phyloP scores from a whole-genome alignment of 2,888 invertebrate genomes.

The Zygogramma bicolorata region DNA sequence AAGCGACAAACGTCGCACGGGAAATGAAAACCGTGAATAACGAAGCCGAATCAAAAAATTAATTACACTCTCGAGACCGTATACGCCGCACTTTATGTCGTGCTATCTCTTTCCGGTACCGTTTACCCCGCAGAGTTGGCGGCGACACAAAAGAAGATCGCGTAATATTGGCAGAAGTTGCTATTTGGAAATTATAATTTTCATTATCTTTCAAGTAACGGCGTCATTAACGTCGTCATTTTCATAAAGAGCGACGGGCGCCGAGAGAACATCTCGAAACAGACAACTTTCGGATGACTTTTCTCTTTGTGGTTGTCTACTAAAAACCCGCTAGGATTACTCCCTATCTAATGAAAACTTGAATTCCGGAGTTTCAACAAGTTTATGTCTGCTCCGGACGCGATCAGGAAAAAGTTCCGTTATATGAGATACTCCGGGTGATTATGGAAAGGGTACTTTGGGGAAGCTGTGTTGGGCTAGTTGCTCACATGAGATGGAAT shows the following conservation, averaged over 20 bases:
- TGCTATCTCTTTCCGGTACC: conserved; percentile 34
- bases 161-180: conserved; percentile 47
- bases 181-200: conserved; percentile 60
- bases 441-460: neutral
- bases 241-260: conserved; percentile 52
- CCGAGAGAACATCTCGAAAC: conserved; percentile 36
- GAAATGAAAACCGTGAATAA: conserved; percentile 6
- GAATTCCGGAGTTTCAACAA: conserved; percentile 44
- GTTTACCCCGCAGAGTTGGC: conserved; percentile 40
- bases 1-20: neutral
- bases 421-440: neutral
- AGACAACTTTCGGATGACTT: conserved; percentile 51
- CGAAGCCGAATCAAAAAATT: conserved; percentile 24
- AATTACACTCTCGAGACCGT: conserved; percentile 31
- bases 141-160: conserved; percentile 41
- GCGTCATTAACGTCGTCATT: conserved; percentile 61
- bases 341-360: conserved; percentile 52
- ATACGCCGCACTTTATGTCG: conserved; percentile 23
- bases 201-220: conserved; percentile 61
- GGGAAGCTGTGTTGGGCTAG: neutral
- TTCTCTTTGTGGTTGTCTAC: conserved; percentile 40
- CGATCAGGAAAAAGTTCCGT: neutral
- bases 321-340: conserved; percentile 47
- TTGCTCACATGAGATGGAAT: too few relatives aligned
- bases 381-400: conserved; percentile 26